phyloP scores from a whole-genome alignment of 2,797 vertebrate genomes.

The Mionectes olivaceus region DNA sequence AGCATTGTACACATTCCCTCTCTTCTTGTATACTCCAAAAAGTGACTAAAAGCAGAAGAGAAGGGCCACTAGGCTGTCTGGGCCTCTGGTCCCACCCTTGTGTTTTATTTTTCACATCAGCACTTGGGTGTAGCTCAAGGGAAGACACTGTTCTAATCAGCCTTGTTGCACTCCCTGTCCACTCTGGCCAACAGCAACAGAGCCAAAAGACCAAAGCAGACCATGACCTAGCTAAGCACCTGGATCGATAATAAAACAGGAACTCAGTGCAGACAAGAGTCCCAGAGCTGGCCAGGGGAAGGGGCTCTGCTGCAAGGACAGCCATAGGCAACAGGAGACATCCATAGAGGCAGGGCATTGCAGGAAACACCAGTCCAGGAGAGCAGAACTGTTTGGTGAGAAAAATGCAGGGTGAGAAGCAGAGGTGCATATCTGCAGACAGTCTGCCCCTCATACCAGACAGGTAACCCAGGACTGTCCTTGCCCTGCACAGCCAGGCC shows the following conservation, averaged over 20 bases:
- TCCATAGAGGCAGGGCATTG: background rate
- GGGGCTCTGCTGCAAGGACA: background rate
- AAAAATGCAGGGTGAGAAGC: rapidly evolving
- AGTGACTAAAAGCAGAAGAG: background rate
- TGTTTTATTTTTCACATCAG: background rate
- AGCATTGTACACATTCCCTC: background rate
- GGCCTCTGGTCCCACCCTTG: background rate
- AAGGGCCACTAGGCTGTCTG: background rate
- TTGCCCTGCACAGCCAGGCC: background rate
- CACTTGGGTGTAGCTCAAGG: background rate
- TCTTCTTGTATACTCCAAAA: background rate
- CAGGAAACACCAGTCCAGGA: background rate
- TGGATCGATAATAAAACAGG: background rate
- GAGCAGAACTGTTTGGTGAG: background rate
- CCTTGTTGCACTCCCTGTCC: rapidly evolving
- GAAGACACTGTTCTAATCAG: background rate
- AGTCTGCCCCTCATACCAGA: background rate
- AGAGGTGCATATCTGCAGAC: background rate
- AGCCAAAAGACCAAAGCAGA: background rate
- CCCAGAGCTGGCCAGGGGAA: background rate
- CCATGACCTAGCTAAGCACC: background rate
- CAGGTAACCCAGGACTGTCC: background rate
- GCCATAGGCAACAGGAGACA: background rate
- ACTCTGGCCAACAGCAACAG: background rate
- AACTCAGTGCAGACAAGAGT: background rate